A percentile compares a stretch with the other conserved stretches of the same genome.
Conservation (phyloP, 2,113 vertebrate species). For the Prochilodus magdalenae region DNA sequence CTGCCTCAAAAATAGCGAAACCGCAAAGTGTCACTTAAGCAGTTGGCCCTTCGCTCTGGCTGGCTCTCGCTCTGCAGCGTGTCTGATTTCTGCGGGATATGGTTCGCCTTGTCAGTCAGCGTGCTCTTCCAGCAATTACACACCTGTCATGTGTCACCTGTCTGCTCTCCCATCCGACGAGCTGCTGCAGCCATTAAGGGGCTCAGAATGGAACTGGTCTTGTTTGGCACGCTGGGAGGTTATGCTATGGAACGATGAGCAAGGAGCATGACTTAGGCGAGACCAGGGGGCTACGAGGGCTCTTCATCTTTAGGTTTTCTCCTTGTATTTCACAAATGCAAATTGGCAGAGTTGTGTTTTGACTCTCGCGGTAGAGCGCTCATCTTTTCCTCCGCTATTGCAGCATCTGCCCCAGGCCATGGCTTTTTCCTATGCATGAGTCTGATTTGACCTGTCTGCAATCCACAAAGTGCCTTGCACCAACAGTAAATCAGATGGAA, state of each 20-base stretch:
- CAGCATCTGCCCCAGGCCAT: constrained; percentile 63
- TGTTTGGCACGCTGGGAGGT: constrained; percentile 72
- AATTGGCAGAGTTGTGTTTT: constrained; percentile 55
- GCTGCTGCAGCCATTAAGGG: constrained; percentile 78
- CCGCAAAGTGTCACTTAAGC: constrained; percentile 62
- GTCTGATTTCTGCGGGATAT: constrained; percentile 77
- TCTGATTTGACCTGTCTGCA: constrained; percentile 66
- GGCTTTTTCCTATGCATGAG: constrained; percentile 68
- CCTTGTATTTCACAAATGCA: constrained; percentile 64
- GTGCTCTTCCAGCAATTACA: constrained; percentile 79
- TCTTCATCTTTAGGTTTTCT: constrained; percentile 44
- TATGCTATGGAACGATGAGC: constrained; percentile 74
- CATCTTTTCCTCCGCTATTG: constrained; percentile 59
- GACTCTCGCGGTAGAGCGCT: not conserved
- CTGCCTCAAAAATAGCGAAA: constrained; percentile 35
- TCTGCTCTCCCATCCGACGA: constrained; percentile 66
- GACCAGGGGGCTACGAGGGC: constrained; percentile 58
- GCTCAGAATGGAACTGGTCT: constrained; percentile 75
- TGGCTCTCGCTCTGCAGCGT: constrained; percentile 60
- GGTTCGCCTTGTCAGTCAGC: constrained; percentile 75
- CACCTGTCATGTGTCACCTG: constrained; percentile 82
- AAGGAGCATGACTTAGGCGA: constrained; percentile 64
- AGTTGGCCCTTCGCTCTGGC: constrained; percentile 56
- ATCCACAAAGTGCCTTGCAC: constrained; percentile 56
- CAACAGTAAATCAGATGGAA: constrained; percentile 61